phyloP scores from a whole-genome alignment of 1,140 invertebrate species.

The Sipha flava region DNA sequence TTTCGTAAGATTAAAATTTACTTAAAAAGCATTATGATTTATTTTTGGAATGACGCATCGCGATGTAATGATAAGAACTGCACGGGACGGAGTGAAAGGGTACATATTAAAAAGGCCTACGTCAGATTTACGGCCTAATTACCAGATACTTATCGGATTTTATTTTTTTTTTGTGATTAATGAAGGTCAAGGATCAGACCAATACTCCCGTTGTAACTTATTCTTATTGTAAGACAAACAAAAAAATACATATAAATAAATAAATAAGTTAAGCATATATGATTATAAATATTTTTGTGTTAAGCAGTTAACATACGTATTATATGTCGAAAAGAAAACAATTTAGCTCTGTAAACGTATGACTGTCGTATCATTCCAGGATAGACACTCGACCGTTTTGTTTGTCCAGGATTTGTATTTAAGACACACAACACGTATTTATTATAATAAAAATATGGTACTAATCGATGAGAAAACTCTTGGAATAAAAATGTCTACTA shows the following conservation, averaged over 20 bases:
- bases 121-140: background rate
- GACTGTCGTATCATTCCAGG: too few species aligned
- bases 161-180: constrained; percentile 7
- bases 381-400: background rate
- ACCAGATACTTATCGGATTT: constrained; percentile 9
- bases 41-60: background rate
- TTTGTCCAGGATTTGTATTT: background rate
- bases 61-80: background rate
- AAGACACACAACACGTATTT: background rate
- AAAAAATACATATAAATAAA: too few species aligned
- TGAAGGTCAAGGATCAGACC: background rate
- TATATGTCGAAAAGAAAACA: background rate
- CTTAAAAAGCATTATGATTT: background rate
- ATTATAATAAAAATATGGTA: background rate
- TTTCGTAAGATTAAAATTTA: background rate
- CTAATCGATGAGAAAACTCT: background rate
- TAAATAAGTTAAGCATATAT: background rate
- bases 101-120: background rate
- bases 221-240: background rate
- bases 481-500: too few species aligned
- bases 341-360: background rate
- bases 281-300: background rate
- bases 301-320: background rate
- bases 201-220: constrained; percentile 2
- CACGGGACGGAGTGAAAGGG: background rate